Evolutionary conservation across 2,888 invertebrate species (phyloP), one percentile per base, ranked within the genome.

Genomic region (Mesorhabditis spiculigera): DNA sequence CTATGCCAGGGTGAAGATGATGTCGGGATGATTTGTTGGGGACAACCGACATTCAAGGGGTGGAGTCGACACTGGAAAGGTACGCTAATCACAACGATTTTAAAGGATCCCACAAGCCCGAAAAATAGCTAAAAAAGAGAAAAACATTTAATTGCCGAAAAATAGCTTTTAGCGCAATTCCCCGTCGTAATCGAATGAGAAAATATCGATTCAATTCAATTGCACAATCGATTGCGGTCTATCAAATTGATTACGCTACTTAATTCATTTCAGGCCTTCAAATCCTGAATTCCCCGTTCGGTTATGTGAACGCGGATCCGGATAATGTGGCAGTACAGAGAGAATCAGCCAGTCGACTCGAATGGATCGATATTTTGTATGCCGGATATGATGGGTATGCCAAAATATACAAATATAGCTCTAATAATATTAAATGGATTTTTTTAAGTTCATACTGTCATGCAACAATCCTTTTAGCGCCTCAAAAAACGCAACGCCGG

Each of bases 321-420:
- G 82, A 84, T 67, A 63, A 77, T 50, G 82, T 86, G 45, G 72
- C 81, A 1, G 76, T 78, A 42, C 79, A 82, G 43, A 85, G 86
- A 42, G 90, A 91, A 72, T 95, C 95, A 0, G 89, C 90, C 83
- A 96, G 96, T 0, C 90, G 90, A 74, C 87, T 98, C 4, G 90
- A 90, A 73, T 91, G 92, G 86, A 91, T 95, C 0, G 91, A 91
- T 75, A 87, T 89, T 5, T 75, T 85, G n/a, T 88, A 87, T 76
- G 96, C 95, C 4, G 95, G 95, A 28, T 90, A 85, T 76, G 85
- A 85, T 74, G 81, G 80, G 80, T 81, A 10, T n/a, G n/a, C n/a
- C n/a, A n/a, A n/a, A n/a, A n/a, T n/a, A n/a, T n/a, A n/a, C n/a
- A n/a, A n/a, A n/a, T n/a, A n/a, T n/a, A n/a, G n/a, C n/a, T n/a